Evolutionary conservation across 2,113 vertebrate species (phyloP).

Genomic region (Xenopus borealis): DNA sequence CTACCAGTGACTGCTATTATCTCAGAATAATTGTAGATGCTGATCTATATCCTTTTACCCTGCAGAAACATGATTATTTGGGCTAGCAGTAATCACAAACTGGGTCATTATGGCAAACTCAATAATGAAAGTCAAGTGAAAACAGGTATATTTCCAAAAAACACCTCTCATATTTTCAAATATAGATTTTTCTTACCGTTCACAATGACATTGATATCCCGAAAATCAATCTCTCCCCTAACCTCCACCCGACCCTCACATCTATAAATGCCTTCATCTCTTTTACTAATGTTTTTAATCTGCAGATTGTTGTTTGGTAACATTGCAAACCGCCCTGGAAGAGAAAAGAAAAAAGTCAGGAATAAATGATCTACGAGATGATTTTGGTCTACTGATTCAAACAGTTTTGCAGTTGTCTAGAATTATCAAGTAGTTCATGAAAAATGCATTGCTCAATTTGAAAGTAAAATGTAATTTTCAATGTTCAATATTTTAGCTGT

Average conservation of each 20-base stretch:
- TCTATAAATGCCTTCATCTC: conserved; percentile 91
- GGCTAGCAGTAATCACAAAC: too few relatives aligned
- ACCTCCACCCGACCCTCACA: conserved; percentile 96
- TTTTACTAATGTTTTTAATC: conserved; percentile 90
- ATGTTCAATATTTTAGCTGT: conserved; percentile 28
- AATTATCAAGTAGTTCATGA: conserved; percentile 44
- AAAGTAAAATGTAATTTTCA: conserved; percentile 59
- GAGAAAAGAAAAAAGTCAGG: conserved; percentile 42
- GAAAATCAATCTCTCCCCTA: conserved; percentile 94
- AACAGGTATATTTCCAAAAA: too few relatives aligned
- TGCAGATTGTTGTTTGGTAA: conserved; percentile 92
- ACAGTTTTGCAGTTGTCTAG: conserved; percentile 38
- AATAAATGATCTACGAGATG: conserved; percentile 41
- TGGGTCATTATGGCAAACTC: too few relatives aligned
- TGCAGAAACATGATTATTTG: too few relatives aligned
- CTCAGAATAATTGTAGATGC: too few relatives aligned
- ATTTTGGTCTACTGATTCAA: neutral
- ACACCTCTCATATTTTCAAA: too few relatives aligned
- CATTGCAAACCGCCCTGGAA: conserved; percentile 81
- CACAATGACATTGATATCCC: conserved; percentile 90
- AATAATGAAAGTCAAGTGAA: too few relatives aligned
- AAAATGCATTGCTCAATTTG: conserved; percentile 51
- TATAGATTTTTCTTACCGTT: conserved; percentile 78
- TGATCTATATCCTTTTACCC: too few relatives aligned
- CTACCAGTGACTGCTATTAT: too few relatives aligned